Evolutionary conservation across 2,888 invertebrate species (phyloP).

Genomic region (Eumerus sabulonum): DNA sequence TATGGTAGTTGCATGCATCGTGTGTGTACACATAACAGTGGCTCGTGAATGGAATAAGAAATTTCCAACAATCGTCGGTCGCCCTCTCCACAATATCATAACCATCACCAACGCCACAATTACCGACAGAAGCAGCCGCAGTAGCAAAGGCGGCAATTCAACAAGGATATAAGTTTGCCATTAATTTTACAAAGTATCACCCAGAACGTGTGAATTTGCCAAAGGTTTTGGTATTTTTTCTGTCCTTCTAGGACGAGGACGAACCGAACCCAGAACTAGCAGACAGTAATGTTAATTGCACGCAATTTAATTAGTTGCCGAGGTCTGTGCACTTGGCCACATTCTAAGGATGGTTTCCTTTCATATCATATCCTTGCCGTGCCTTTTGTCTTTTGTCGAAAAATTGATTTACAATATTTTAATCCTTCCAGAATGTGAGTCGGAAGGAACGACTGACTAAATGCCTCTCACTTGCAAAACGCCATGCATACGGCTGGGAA

Average conservation of each 20-base stretch:
- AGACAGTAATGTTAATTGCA: conserved; percentile 69
- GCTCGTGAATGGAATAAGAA: conserved; percentile 65
- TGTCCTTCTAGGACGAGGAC: background rate
- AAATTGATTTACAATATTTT: conserved; percentile 69
- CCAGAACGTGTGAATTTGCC: conserved; percentile 68
- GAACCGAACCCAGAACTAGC: conserved; percentile 38
- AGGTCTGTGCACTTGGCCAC: conserved; percentile 50
- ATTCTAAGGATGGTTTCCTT: background rate
- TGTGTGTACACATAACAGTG: conserved; percentile 57
- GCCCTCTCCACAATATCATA: background rate
- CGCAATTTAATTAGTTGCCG: conserved; percentile 66
- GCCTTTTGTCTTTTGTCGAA: conserved; percentile 40
- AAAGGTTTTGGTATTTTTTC: conserved; percentile 57
- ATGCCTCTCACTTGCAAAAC: background rate
- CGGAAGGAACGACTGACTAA: conserved; percentile 17
- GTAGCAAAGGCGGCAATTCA: conserved; percentile 33
- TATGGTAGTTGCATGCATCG: background rate
- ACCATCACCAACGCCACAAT: conserved; percentile 11
- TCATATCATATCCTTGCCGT: conserved; percentile 40
- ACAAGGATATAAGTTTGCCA: conserved; percentile 69
- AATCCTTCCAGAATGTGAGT: conserved; percentile 50
- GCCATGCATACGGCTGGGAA: background rate
- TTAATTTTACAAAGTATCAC: conserved; percentile 69
- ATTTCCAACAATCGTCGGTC: conserved; percentile 17
- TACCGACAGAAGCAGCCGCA: too few species aligned